phyloP scores from a whole-genome alignment of 2,888 invertebrate species.

The Torymus texanus region DNA sequence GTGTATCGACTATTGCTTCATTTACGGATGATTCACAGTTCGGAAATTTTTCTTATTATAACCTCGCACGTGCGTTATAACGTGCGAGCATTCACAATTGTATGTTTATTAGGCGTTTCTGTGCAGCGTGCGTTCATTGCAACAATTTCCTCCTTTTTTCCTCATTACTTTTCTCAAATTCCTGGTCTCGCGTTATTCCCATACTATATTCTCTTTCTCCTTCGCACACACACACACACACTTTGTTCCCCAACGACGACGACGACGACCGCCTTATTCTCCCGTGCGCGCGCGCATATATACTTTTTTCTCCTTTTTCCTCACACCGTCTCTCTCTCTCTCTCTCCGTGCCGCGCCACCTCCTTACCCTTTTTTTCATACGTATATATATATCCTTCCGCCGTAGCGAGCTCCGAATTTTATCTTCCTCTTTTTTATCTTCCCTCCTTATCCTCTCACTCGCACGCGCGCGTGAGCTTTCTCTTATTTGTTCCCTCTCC shows the following conservation, averaged over 20 bases:
- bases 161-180: constrained; percentile 2
- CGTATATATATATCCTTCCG: neutral
- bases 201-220: too few relatives aligned
- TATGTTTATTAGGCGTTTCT: neutral
- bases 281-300: neutral
- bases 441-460: neutral
- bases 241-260: too few relatives aligned
- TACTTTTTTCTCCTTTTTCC: constrained; percentile 17
- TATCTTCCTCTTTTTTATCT: too few relatives aligned
- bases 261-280: neutral
- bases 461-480: constrained; percentile 16
- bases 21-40: too few relatives aligned
- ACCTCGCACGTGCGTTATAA: too few relatives aligned
- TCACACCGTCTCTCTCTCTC: neutral
- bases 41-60: too few relatives aligned
- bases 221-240: too few relatives aligned
- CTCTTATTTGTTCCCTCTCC: constrained; percentile 50
- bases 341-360: neutral
- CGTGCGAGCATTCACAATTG: too few relatives aligned
- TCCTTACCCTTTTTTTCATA: constrained; percentile 28
- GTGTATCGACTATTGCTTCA: too few relatives aligned
- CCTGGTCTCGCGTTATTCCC: neutral
- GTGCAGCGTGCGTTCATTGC: neutral
- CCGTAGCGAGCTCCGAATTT: neutral
- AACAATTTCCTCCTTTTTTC: neutral